Percentiles rank a stretch among this genome's conserved stretches.
Evolutionary conservation across 2,888 invertebrate genomes (phyloP).

Genomic region (Prenolepis imparis): DNA sequence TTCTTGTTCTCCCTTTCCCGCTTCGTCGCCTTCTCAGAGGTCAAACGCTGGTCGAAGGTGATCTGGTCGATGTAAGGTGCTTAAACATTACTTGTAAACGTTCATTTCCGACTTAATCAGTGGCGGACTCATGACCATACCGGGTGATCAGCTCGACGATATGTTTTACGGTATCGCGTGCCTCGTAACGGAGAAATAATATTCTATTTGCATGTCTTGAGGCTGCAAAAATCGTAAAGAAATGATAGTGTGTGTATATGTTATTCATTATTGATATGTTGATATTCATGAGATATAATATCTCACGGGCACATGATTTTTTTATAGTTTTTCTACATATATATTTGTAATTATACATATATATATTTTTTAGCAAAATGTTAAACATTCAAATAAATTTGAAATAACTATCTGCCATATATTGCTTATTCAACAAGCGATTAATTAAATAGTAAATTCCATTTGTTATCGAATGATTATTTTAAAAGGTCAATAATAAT

Average conservation of each 20-base stretch:
- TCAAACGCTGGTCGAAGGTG: conserved; percentile 53
- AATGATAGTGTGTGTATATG: conserved; percentile 12
- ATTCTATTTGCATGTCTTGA: neutral
- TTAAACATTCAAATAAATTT: conserved; percentile 17
- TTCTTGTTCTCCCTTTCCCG: conserved; percentile 74
- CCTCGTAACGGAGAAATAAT: conserved; percentile 30
- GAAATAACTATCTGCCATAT: neutral
- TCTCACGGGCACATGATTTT: neutral
- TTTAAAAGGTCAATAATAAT: conserved; percentile 27
- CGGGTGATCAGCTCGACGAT: conserved; percentile 35
- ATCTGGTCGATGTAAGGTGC: conserved; percentile 47
- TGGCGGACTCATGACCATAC: conserved; percentile 38
- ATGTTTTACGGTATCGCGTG: conserved; percentile 50
- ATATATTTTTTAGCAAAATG: conserved; percentile 17
- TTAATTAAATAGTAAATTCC: conserved; percentile 26
- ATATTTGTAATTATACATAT: conserved; percentile 9
- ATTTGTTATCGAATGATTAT: conserved; percentile 11
- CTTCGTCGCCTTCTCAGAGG: conserved; percentile 49
- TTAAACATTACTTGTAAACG: conserved; percentile 50
- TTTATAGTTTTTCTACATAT: neutral
- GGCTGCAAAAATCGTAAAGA: neutral
- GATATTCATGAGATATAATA: neutral
- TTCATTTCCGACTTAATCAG: conserved; percentile 50
- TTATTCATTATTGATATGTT: conserved; percentile 5
- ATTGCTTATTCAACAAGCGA: conserved; percentile 23